Evolutionary conservation across 2,888 invertebrate genomes (phyloP).

Genomic region (Metopia argyrocephala): DNA sequence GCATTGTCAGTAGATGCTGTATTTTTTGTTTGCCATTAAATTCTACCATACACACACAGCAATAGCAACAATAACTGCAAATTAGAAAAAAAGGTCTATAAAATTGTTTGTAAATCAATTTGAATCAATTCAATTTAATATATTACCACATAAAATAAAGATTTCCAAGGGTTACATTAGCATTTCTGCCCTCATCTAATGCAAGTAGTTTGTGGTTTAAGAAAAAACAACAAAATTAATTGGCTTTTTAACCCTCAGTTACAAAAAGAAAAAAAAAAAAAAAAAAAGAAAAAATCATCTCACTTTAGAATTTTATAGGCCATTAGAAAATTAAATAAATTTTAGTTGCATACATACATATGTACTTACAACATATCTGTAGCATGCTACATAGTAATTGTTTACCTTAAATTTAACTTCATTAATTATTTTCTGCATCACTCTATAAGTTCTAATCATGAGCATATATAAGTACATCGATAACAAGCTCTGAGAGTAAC

Average conservation of each 20-base stretch:
- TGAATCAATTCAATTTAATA: conserved; percentile 34
- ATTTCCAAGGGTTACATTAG: neutral
- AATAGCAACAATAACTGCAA: neutral
- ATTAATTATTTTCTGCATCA: too few species aligned
- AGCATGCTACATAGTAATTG: too few species aligned
- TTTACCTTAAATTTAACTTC: too few species aligned
- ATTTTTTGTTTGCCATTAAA: conserved; percentile 23
- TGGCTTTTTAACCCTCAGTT: neutral
- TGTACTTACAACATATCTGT: too few species aligned
- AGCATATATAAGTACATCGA: too few species aligned
- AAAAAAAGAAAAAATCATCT: too few species aligned
- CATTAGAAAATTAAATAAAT: neutral
- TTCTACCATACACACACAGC: conserved; percentile 12
- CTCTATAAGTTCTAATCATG: too few species aligned
- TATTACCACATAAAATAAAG: too few species aligned
- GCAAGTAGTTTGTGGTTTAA: neutral
- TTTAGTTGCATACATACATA: too few species aligned
- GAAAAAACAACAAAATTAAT: neutral
- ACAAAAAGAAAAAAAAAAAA: too few species aligned
- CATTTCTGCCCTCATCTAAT: neutral
- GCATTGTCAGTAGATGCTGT: neutral
- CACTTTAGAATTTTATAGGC: too few species aligned
- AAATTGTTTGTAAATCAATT: conserved; percentile 56
- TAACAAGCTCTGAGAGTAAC: too few species aligned
- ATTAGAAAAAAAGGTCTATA: conserved; percentile 31